Evolutionary conservation across 1,140 invertebrate genomes (phyloP).

Genomic region (Zaprionus ghesquierei): DNA sequence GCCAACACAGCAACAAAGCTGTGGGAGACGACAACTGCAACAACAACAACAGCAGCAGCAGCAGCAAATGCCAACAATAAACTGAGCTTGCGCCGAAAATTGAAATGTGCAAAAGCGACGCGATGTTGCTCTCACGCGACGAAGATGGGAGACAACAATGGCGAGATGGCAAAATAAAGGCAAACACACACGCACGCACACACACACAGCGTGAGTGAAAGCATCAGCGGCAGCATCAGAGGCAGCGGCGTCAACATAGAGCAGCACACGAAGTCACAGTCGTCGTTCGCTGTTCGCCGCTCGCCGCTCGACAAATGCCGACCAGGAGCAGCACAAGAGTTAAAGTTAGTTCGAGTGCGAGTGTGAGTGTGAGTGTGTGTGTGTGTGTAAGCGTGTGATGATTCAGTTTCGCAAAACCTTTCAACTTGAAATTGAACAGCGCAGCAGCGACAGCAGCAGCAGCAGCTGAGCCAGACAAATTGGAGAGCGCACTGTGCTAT

Average conservation of each 20-base stretch:
- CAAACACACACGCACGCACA: conserved; percentile 39
- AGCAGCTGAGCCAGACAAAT: conserved; percentile 55
- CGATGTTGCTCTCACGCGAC: conserved; percentile 14
- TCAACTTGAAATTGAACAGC: conserved; percentile 78
- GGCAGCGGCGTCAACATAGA: background rate
- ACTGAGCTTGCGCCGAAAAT: conserved; percentile 76
- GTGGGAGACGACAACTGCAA: background rate
- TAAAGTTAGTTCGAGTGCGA: conserved; percentile 48
- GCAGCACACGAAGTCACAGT: conserved; percentile 39
- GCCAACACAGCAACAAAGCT: conserved; percentile 47
- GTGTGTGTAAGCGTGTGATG: conserved; percentile 29
- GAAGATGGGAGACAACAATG: conserved; percentile 53
- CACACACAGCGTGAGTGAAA: conserved; percentile 6
- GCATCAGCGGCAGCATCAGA: background rate
- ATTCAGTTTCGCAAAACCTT: conserved; percentile 48
- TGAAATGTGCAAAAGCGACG: conserved; percentile 41
- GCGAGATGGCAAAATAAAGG: conserved; percentile 50
- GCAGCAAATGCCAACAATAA: conserved; percentile 70
- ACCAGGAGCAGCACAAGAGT: conserved; percentile 28
- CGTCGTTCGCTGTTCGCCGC: conserved; percentile 19
- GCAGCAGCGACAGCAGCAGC: conserved; percentile 42
- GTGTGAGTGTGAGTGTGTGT: conserved; percentile 12
- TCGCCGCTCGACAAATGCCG: conserved; percentile 49
- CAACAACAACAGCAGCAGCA: conserved; percentile 41
- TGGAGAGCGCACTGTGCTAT: conserved; percentile 58